These are phyloP conservation scores for Euphydryas editha DNA, from an alignment of 2,888 invertebrate genomes.

Conservation along the genomic window DNA sequence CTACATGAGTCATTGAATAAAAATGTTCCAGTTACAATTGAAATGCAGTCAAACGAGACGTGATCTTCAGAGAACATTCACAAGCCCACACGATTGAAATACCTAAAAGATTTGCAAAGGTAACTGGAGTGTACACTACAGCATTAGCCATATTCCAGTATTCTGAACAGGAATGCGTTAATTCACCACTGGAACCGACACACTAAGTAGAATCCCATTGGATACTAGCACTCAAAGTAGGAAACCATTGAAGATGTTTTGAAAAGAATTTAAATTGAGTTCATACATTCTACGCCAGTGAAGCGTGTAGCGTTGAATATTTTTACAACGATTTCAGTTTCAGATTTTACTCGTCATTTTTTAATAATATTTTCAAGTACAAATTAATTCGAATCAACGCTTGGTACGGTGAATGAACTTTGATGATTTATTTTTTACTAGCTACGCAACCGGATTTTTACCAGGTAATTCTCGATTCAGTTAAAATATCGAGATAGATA, in stretches of 20 bases:
- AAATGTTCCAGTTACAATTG: neutral
- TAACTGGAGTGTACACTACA: conserved; percentile 11
- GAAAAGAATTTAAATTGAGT: conserved; percentile 6
- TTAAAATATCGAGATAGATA: too few species aligned
- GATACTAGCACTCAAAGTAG: conserved; percentile 30
- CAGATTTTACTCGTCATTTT: neutral
- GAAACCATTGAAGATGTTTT: conserved; percentile 8
- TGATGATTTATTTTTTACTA: too few species aligned
- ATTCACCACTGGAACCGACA: conserved; percentile 35
- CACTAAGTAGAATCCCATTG: conserved; percentile 38
- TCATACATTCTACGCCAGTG: neutral
- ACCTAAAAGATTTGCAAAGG: conserved; percentile 15
- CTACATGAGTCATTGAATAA: neutral
- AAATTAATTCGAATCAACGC: too few species aligned
- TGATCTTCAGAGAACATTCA: conserved; percentile 7
- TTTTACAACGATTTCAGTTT: neutral
- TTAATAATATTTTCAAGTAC: neutral
- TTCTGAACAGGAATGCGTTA: conserved; percentile 45
- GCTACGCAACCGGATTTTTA: too few species aligned
- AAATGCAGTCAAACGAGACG: neutral
- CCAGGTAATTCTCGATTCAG: too few species aligned
- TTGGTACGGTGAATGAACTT: too few species aligned
- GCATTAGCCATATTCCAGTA: conserved; percentile 14
- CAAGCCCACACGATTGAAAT: neutral
- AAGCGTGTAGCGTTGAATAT: neutral